A percentile compares a stretch with the other conserved stretches of the same genome.
Conservation (phyloP, 2,888 invertebrate species). For the Athalia cordata region DNA sequence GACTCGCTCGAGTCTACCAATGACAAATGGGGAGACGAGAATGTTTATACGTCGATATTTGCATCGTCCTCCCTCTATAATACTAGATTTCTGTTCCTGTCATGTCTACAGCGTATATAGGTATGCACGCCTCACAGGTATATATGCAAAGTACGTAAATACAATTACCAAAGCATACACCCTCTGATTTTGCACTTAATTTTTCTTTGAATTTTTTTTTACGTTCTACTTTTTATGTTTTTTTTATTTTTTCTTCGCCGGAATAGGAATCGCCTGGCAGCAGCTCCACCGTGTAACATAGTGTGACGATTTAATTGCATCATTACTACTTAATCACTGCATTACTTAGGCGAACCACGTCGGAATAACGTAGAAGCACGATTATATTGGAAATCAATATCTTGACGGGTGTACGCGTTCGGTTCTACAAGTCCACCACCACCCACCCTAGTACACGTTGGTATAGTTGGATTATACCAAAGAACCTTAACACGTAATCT, state of each 20-base stretch:
- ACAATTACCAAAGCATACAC: no score
- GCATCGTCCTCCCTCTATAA: background rate
- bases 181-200: no score
- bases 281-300: background rate
- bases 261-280: background rate
- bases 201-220: conserved; percentile 4
- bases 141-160: background rate
- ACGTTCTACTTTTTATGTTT: background rate
- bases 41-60: conserved; percentile 24
- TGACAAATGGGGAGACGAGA: conserved; percentile 15
- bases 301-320: conserved; percentile 39
- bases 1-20: conserved; percentile 1
- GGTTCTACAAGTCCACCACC: background rate
- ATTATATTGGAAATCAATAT: conserved; percentile 43
- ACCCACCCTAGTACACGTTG: background rate
- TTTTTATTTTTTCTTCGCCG: background rate
- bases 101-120: background rate
- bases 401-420: conserved; percentile 20
- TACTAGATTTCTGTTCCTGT: background rate
- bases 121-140: background rate
- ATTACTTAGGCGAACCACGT: conserved; percentile 37
- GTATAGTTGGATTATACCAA: conserved; percentile 30
- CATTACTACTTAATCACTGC: conserved; percentile 39
- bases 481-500: conserved; percentile 34
- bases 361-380: conserved; percentile 29